Evolutionary conservation across 2,888 invertebrate species (phyloP).

Genomic region (Hemistola chrysoprasaria): DNA sequence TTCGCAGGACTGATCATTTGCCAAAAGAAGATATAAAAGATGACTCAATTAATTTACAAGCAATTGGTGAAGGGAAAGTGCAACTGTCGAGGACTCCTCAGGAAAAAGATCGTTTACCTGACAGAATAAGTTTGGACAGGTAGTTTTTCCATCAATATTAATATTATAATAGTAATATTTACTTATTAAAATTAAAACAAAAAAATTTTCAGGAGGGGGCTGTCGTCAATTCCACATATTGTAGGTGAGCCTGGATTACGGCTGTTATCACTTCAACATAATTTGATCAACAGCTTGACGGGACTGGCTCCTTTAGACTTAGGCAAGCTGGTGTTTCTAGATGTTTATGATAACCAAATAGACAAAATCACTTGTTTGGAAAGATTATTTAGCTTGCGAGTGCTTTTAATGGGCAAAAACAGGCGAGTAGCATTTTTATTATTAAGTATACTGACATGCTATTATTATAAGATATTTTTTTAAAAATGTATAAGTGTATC

Average conservation of each 20-base stretch:
- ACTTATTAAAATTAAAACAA: too few species aligned
- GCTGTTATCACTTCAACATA: conserved; percentile 95
- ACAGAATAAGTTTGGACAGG: conserved; percentile 94
- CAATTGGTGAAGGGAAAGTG: conserved; percentile 84
- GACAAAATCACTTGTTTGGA: conserved; percentile 92
- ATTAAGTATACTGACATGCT: too few species aligned
- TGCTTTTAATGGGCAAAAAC: conserved; percentile 95
- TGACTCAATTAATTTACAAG: conserved; percentile 76
- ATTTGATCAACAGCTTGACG: conserved; percentile 90
- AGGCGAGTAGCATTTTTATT: conserved; percentile 73
- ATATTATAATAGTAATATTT: too few species aligned
- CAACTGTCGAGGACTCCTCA: conserved; percentile 87
- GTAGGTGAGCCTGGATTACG: conserved; percentile 91
- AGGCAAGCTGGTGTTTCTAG: conserved; percentile 93
- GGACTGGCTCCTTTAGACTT: conserved; percentile 81
- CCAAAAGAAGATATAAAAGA: conserved; percentile 62
- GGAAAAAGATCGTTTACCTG: conserved; percentile 92
- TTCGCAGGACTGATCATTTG: conserved; percentile 35
- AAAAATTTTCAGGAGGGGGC: conserved; percentile 85
- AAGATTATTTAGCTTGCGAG: conserved; percentile 89
- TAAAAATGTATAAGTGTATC: neutral
- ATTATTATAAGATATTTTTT: neutral
- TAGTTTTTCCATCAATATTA: conserved; percentile 38
- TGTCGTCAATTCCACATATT: conserved; percentile 91
- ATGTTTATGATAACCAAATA: conserved; percentile 97